Base-by-base conservation (phyloP, 1,140 invertebrate species). In the Oedothorax gibbosus region DNA sequence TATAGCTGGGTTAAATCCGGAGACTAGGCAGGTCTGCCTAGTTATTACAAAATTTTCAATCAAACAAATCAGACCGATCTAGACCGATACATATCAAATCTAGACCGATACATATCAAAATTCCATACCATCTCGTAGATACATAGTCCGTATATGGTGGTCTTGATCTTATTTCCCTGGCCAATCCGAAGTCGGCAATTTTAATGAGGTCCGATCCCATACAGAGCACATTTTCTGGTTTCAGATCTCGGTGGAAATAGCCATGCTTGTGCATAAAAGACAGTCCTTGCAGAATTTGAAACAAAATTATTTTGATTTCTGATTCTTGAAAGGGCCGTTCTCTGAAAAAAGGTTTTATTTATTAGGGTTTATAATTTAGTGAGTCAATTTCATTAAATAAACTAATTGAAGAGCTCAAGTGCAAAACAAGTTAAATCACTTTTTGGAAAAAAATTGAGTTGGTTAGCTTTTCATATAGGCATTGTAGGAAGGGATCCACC, bases 91-190 rank as follows among this genome's bases (percentile, higher is more conserved):
- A n/a, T n/a, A n/a, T n/a, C n/a, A n/a, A n/a, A n/a, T n/a, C n/a
- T n/a, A n/a, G n/a, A n/a, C n/a, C n/a, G n/a, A n/a, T n/a, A 35
- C 20, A 21, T 8, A 9, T 18, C 6, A 12, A 66, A 54, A 18
- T 71, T 79, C 73, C 91, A 91, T 92, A 96, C 98, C 98, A 99
- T 91, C 98, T 93, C 14, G 99, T 99, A 0, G 98, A 99, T 1
- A 99, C 99, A 90, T 99, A 99, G 89, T 99, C 98, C 8, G 98
- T 99, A 89, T 98, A 99, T 0, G 98, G 98, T 0, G 98, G 98
- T 81, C 96, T 92, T 0, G 98, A 99, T 54, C 98, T 92, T 8
- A 90, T 91, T 87, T 91, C 87, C 80, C 98, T 91, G 0, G 98
- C 98, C 66, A 99, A 91, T 5, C 99, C 99, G 90, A 99, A 98